Evolutionary conservation across 2,888 invertebrate genomes (phyloP).

Genomic region (Embidobia sp.): DNA sequence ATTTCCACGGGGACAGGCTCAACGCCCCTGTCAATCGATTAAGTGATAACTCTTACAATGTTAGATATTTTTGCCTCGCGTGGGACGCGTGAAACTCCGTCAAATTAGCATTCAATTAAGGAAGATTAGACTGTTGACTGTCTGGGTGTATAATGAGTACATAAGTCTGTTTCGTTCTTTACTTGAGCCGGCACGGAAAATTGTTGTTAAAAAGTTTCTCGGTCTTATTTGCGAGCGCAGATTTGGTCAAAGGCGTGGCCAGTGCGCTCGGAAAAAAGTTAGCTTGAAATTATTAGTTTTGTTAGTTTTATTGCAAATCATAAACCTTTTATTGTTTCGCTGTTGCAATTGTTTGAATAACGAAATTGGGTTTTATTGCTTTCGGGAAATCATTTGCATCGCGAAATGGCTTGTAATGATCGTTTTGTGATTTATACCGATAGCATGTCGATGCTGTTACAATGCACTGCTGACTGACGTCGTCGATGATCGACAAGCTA

Average conservation of each 20-base stretch:
- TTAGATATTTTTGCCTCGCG: constrained; percentile 43
- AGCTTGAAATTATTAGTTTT: too few species aligned
- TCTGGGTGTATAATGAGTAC: not conserved
- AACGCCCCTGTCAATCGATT: constrained; percentile 54
- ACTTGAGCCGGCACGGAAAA: not conserved
- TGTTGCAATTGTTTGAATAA: not conserved
- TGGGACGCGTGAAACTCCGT: constrained; percentile 15
- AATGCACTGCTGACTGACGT: not conserved
- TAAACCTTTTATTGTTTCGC: constrained; percentile 6
- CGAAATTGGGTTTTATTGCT: not conserved
- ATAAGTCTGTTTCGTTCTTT: not conserved
- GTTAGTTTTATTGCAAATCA: too few species aligned
- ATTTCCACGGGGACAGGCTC: constrained; percentile 35
- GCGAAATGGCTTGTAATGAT: not conserved
- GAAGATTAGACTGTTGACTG: not conserved
- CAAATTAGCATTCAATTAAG: constrained; percentile 46
- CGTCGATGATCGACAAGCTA: not conserved
- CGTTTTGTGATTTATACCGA: not conserved
- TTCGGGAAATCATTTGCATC: not conserved
- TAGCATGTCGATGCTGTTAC: not conserved
- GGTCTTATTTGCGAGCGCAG: too few species aligned
- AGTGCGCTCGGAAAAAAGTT: too few species aligned
- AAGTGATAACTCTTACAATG: constrained; percentile 57
- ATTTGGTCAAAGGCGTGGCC: too few species aligned
- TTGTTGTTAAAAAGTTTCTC: not conserved